Evolutionary conservation across 1,140 invertebrate genomes (phyloP).

Genomic region (Nasonia vitripennis): DNA sequence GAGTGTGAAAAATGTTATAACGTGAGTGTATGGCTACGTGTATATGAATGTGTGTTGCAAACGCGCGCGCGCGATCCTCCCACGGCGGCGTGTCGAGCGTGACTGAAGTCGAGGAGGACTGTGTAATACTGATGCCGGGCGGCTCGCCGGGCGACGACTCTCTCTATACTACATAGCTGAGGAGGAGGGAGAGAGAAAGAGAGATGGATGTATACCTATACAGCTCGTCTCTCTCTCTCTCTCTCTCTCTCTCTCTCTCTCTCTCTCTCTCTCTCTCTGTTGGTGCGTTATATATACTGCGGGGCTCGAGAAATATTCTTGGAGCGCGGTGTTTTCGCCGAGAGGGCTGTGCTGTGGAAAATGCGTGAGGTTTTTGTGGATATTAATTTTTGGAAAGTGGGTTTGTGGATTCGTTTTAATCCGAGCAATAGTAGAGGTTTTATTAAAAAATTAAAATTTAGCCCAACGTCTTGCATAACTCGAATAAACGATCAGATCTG

Average conservation of each 20-base stretch:
- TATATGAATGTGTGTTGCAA: background rate
- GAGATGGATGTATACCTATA: slow-evolving; percentile 25
- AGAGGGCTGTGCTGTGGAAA: too few relatives aligned
- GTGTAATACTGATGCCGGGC: background rate
- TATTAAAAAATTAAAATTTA: too few relatives aligned
- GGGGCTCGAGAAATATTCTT: background rate
- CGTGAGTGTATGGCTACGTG: background rate
- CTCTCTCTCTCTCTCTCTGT: background rate
- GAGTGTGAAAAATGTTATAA: background rate
- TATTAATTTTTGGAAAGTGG: too few relatives aligned
- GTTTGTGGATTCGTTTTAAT: too few relatives aligned
- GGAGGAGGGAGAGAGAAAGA: slow-evolving; percentile 20
- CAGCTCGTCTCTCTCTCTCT: background rate
- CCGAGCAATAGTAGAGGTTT: too few relatives aligned
- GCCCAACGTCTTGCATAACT: too few relatives aligned
- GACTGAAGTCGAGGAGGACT: slow-evolving; percentile 58
- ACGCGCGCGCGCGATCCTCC: slow-evolving; percentile 55
- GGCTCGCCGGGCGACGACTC: background rate
- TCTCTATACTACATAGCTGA: background rate
- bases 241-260: background rate
- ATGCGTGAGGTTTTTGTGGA: too few relatives aligned
- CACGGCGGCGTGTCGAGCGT: slow-evolving; percentile 67
- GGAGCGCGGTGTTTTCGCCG: background rate
- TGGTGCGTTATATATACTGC: background rate
- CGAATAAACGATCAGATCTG: background rate